These are phyloP conservation scores for Odontothrips loti DNA, from an alignment of 2,888 invertebrate genomes.

Conservation along the genomic window DNA sequence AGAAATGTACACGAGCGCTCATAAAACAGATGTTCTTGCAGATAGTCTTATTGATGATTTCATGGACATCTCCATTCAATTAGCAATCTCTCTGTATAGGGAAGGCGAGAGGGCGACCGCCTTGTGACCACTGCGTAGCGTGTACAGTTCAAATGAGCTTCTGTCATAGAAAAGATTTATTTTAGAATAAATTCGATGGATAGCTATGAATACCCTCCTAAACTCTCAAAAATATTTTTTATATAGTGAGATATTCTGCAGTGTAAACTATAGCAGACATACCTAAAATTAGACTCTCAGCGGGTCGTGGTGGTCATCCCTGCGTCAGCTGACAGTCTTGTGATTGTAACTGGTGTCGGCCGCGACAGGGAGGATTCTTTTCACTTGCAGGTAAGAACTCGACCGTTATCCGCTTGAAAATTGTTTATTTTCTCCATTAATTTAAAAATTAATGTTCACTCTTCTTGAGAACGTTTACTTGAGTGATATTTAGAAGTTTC, in stretches of 20 bases:
- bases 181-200: not conserved
- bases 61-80: too few species aligned
- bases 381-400: slow-evolving; percentile 34
- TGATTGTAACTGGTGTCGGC: slow-evolving; percentile 33
- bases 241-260: not conserved
- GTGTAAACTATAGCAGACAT: not conserved
- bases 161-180: not conserved
- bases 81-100: too few species aligned
- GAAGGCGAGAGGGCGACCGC: too few species aligned
- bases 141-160: not conserved
- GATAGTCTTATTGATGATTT: too few species aligned
- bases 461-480: slow-evolving; percentile 2
- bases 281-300: not conserved
- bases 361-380: slow-evolving; percentile 33
- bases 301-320: slow-evolving; percentile 27
- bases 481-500: not conserved
- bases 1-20: too few species aligned
- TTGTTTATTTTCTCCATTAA: not conserved
- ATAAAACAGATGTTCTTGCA: too few species aligned
- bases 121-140: not conserved
- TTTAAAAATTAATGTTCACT: slow-evolving; percentile 2
- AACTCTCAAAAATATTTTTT: not conserved
- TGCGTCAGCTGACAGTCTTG: slow-evolving; percentile 40
- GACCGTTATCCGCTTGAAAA: slow-evolving; percentile 20
- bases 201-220: not conserved